A percentile compares a stretch with the other conserved stretches of the same genome.
Evolutionary conservation across 2,113 vertebrate genomes (phyloP).

Genomic region (Talpa occidentalis): DNA sequence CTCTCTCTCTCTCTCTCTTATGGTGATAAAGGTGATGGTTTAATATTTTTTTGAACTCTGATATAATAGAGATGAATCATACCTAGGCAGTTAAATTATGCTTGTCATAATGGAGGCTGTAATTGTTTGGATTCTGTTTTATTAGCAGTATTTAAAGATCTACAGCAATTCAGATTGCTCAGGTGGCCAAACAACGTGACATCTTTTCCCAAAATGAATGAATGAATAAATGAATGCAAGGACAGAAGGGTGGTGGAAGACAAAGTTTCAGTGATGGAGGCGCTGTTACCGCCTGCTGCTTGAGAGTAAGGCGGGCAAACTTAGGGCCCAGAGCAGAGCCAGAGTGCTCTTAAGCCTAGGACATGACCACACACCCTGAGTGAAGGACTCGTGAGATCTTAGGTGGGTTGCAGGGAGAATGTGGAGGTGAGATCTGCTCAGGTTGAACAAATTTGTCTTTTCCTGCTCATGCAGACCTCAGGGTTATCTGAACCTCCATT

Average conservation of each 20-base stretch:
- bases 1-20: background rate
- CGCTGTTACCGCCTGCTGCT: background rate
- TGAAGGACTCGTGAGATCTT: background rate
- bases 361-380: background rate
- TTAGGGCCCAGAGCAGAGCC: background rate
- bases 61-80: background rate
- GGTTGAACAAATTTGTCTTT: background rate
- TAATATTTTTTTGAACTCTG: background rate
- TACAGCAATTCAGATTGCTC: background rate
- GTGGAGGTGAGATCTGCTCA: too few species aligned
- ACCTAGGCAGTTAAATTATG: slow-evolving; percentile 16
- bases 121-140: slow-evolving; percentile 53
- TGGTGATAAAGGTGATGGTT: slow-evolving; percentile 33
- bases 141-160: slow-evolving; percentile 38
- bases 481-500: background rate
- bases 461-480: background rate
- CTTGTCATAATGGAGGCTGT: background rate
- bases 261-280: background rate
- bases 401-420: background rate
- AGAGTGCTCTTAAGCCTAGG: background rate
- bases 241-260: background rate
- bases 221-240: background rate
- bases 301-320: background rate
- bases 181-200: slow-evolving; percentile 4
- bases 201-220: slow-evolving; percentile 4